Conservation (phyloP, 2,797 vertebrate species). For the Novumbra hubbsi region DNA sequence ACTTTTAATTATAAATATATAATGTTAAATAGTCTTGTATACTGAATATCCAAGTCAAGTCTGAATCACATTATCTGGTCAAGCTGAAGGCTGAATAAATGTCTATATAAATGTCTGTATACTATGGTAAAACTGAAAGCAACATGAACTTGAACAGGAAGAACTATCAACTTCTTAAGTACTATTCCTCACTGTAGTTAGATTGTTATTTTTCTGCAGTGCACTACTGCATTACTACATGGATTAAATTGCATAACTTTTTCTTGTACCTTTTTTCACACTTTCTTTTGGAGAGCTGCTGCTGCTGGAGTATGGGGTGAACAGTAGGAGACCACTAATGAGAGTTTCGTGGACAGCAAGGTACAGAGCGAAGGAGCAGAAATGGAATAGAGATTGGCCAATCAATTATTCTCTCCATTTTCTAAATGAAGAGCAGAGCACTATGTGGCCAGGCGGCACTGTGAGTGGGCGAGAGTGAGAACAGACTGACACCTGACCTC, state of each 20-base stretch:
- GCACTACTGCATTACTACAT: background rate
- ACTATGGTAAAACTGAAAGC: background rate
- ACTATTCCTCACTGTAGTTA: background rate
- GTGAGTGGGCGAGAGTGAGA: background rate
- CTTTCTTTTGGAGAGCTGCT: background rate
- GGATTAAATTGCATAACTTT: background rate
- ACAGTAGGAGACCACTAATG: conserved; percentile 9
- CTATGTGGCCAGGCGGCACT: background rate
- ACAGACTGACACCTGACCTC: background rate
- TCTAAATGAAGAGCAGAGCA: conserved; percentile 1
- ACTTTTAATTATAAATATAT: background rate
- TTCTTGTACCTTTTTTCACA: background rate
- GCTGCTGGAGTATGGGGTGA: background rate
- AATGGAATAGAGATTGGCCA: conserved; percentile 31
- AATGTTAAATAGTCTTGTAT: background rate
- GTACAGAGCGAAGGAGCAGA: conserved; percentile 10
- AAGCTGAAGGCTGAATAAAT: background rate
- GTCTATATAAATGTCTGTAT: background rate
- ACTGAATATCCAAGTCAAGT: conserved; percentile 9
- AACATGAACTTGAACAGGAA: no score
- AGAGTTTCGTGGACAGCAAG: conserved; percentile 15
- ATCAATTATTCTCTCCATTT: conserved; percentile 30
- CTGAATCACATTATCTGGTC: background rate
- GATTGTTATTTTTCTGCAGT: background rate
- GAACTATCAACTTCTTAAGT: no score